These are phyloP conservation scores for Hirudinaria manillensis DNA, from an alignment of 2,888 invertebrate species.

Conservation along the genomic window DNA sequence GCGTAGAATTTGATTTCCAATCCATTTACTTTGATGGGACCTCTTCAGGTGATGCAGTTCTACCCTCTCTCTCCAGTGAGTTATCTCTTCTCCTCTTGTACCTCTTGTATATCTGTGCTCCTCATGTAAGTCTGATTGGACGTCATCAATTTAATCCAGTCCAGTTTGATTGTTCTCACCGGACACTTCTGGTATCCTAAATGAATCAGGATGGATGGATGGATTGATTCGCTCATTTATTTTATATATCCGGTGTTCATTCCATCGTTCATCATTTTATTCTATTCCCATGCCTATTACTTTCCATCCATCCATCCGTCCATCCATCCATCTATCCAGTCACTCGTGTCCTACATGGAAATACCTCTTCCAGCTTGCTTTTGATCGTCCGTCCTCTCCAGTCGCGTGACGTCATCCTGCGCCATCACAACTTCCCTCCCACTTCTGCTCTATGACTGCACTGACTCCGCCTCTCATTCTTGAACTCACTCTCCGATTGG, in stretches of 20 bases:
- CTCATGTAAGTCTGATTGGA: neutral
- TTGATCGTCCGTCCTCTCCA: no score
- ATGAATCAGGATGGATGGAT: no score
- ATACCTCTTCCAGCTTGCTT: no score
- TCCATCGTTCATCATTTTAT: neutral
- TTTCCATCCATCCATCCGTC: neutral
- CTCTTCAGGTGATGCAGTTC: slow-evolving; percentile 4
- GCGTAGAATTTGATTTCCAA: slow-evolving; percentile 15
- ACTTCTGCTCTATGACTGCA: slow-evolving; percentile 17
- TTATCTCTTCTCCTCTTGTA: neutral
- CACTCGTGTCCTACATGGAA: no score
- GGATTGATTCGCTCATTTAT: no score
- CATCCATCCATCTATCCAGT: slow-evolving; percentile 2
- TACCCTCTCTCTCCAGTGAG: neutral
- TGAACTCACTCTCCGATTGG: slow-evolving; percentile 19
- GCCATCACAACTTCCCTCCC: slow-evolving; percentile 4
- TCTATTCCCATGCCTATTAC: neutral
- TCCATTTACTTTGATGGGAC: slow-evolving; percentile 13
- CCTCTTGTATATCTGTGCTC: neutral
- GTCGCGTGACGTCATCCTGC: no score
- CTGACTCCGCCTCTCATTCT: slow-evolving; percentile 21
- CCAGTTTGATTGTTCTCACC: no score
- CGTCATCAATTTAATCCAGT: no score
- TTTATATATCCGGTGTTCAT: no score
- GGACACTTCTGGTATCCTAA: no score